These are phyloP conservation scores for Benthosema pterotum DNA, from an alignment of 2,797 vertebrate species.

Conservation along the genomic window DNA sequence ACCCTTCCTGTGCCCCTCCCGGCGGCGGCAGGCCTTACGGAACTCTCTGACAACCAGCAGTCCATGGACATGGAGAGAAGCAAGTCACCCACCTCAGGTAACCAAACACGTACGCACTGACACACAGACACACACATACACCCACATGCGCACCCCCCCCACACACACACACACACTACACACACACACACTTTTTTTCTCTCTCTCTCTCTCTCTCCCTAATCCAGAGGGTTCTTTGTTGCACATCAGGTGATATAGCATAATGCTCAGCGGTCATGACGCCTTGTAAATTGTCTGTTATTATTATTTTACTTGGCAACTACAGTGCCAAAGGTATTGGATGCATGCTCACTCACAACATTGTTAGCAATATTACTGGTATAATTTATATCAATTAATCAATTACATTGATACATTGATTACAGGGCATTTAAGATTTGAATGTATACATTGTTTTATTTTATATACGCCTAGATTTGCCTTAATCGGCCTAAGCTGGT, in stretches of 20 bases:
- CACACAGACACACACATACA: neutral
- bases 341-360: too few species aligned
- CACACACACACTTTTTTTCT: neutral
- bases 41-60: constrained; percentile 94
- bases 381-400: too few species aligned
- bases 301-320: neutral
- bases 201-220: too few species aligned
- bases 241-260: too few species aligned
- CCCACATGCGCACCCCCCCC: constrained; percentile 7
- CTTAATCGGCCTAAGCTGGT: neutral
- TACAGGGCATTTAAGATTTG: too few species aligned
- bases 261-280: constrained; percentile 16
- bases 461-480: too few species aligned
- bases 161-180: constrained; percentile 22
- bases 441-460: too few species aligned
- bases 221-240: too few species aligned
- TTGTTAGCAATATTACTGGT: neutral
- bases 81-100: constrained; percentile 99
- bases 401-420: too few species aligned
- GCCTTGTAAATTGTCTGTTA: constrained; percentile 19
- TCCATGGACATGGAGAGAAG: constrained; percentile 93
- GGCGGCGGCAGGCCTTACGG: constrained; percentile 88
- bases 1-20: constrained; percentile 33
- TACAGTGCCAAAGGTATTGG: neutral
- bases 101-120: constrained; percentile 32